Conservation (phyloP, 2,888 invertebrate species). For the Melikaiella ostensackeni region DNA sequence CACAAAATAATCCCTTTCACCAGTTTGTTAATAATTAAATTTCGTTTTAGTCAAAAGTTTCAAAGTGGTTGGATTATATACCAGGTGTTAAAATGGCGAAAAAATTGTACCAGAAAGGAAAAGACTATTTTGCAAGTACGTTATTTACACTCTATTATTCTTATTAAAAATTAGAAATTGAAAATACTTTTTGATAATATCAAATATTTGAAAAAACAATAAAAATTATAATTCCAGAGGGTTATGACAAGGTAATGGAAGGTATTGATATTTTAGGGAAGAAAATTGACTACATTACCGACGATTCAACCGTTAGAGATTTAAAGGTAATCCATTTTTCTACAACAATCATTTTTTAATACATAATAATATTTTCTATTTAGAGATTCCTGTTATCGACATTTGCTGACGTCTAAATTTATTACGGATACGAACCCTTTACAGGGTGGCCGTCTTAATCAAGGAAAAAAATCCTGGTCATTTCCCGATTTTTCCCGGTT, state of each 20-base stretch:
- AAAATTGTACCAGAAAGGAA: slow-evolving; percentile 60
- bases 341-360: slow-evolving; percentile 25
- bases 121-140: slow-evolving; percentile 62
- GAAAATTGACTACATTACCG: slow-evolving; percentile 61
- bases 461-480: no score
- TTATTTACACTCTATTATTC: slow-evolving; percentile 20
- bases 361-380: slow-evolving; percentile 14
- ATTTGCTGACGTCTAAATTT: no score
- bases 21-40: neutral
- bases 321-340: slow-evolving; percentile 57
- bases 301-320: slow-evolving; percentile 61
- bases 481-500: no score
- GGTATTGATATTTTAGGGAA: slow-evolving; percentile 62
- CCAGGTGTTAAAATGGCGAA: slow-evolving; percentile 64
- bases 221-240: slow-evolving; percentile 48
- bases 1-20: no score
- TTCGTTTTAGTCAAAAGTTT: slow-evolving; percentile 58
- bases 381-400: neutral
- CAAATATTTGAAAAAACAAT: neutral
- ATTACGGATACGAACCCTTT: no score
- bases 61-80: slow-evolving; percentile 61
- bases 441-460: no score
- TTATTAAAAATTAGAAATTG: neutral
- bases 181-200: slow-evolving; percentile 37
- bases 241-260: slow-evolving; percentile 61